Conservation (phyloP, 2,113 vertebrate genomes). For the Vireo altiloquus region DNA sequence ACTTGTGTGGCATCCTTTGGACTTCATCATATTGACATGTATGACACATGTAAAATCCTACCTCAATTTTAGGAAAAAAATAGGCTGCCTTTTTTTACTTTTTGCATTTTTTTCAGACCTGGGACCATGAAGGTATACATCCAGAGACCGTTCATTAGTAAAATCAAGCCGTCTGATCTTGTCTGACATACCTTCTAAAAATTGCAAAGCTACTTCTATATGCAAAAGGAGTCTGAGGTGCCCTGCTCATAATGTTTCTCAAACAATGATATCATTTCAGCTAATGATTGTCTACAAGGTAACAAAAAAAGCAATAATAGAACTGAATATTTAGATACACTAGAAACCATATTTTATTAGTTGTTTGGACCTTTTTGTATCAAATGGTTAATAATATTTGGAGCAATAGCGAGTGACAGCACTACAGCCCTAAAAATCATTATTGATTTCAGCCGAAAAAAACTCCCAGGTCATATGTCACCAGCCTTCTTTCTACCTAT, state of each 20-base stretch:
- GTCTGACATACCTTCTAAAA: background rate
- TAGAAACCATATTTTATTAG: background rate
- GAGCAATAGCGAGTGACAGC: background rate
- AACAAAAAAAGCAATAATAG: background rate
- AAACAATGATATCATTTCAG: background rate
- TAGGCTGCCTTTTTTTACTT: background rate
- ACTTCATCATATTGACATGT: background rate
- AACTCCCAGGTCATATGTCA: background rate
- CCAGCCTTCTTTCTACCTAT: background rate
- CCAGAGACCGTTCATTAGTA: background rate
- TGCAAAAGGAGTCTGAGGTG: background rate
- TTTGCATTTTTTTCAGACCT: background rate
- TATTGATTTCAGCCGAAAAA: background rate
- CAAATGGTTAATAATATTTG: background rate
- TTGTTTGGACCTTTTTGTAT: background rate
- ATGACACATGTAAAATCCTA: background rate
- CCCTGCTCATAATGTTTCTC: background rate
- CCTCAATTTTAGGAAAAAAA: background rate
- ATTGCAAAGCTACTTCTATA: background rate
- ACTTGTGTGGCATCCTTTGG: background rate
- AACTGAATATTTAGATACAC: background rate
- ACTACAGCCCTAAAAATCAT: background rate
- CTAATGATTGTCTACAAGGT: background rate
- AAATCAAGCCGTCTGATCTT: background rate
- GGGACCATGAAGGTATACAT: background rate